Evolutionary conservation across 92 coral and sea anemone genomes (phyloP).

Genomic region (Epizoanthus stellaris): DNA sequence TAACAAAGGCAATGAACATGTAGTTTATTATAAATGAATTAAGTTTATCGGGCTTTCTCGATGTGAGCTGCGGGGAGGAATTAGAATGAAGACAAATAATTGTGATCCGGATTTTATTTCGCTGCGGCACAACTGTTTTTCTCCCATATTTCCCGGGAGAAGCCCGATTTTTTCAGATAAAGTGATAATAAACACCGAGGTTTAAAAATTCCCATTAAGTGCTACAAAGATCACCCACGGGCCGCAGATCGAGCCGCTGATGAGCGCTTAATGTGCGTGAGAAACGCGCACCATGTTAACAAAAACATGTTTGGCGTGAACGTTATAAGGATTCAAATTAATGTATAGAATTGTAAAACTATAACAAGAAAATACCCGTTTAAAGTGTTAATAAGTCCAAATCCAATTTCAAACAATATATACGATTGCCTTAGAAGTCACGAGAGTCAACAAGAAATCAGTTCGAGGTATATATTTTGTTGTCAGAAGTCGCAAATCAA

Average conservation of each 20-base stretch:
- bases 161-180: conserved; percentile 18
- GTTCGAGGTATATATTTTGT: no score
- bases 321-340: background rate
- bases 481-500: no score
- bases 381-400: background rate
- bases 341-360: background rate
- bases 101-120: conserved; percentile 9
- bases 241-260: conserved; percentile 7
- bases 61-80: background rate
- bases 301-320: background rate
- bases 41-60: background rate
- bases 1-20: background rate
- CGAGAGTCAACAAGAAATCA: no score
- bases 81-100: background rate
- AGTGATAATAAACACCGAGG: conserved; percentile 9
- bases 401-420: no score
- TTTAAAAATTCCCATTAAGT: conserved; percentile 1
- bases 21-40: background rate
- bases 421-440: no score
- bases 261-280: conserved; percentile 22
- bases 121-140: conserved; percentile 38
- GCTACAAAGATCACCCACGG: conserved; percentile 16
- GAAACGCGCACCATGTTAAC: conserved; percentile 35
- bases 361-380: background rate
- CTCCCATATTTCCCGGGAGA: conserved; percentile 34